Evolutionary conservation across 2,888 invertebrate species (phyloP).

Genomic region (Disparrhopalites patrizii): DNA sequence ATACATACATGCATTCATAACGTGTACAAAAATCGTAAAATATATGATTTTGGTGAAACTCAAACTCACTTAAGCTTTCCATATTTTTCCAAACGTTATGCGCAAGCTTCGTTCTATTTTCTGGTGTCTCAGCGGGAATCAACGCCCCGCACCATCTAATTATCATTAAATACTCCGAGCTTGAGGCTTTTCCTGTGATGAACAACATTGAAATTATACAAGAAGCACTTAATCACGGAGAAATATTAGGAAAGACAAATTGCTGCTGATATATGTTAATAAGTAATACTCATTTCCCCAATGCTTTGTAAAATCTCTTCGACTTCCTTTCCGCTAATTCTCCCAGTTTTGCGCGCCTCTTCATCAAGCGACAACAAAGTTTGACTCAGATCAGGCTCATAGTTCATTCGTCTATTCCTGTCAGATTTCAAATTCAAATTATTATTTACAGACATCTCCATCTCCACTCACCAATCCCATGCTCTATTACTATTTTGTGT

Average conservation of each 20-base stretch:
- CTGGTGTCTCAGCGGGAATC: conserved; percentile 72
- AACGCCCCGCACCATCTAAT: conserved; percentile 79
- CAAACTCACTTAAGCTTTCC: conserved; percentile 58
- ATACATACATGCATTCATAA: too few relatives aligned
- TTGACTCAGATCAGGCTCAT: too few relatives aligned
- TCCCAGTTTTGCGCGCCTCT: conserved; percentile 68
- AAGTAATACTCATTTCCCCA: conserved; percentile 54
- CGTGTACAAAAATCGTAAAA: too few relatives aligned
- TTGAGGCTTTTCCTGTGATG: conserved; percentile 63
- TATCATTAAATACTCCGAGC: conserved; percentile 71
- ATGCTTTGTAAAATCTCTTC: conserved; percentile 75
- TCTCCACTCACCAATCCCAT: too few relatives aligned
- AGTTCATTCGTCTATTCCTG: too few relatives aligned
- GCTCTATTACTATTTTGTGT: too few relatives aligned
- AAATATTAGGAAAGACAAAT: neutral
- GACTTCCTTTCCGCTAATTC: conserved; percentile 69
- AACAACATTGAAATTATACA: neutral
- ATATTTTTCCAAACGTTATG: conserved; percentile 78
- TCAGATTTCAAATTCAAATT: too few relatives aligned
- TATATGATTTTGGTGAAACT: too few relatives aligned
- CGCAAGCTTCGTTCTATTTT: conserved; percentile 68
- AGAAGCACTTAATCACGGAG: neutral
- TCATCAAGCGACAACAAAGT: conserved; percentile 65
- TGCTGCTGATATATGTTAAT: neutral
- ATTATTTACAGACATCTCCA: too few relatives aligned